Evolutionary conservation across 1,140 invertebrate genomes (phyloP).

Genomic region (Ceratosolen fusciceps): DNA sequence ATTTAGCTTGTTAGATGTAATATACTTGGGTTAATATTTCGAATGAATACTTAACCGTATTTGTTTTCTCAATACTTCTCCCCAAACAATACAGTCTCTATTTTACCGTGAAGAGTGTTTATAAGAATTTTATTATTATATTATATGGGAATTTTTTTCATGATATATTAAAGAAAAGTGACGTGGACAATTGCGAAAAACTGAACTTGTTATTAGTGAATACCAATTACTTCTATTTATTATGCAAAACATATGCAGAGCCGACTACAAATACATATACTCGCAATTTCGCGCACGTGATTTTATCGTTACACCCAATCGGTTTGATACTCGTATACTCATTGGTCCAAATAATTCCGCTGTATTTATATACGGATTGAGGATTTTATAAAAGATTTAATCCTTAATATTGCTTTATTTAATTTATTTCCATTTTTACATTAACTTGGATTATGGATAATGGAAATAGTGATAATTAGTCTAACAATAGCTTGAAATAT

Average conservation of each 20-base stretch:
- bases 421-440: no score
- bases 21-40: background rate
- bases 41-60: background rate
- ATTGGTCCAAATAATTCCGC: constrained; percentile 25
- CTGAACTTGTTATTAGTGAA: constrained; percentile 34
- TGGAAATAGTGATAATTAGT: no score
- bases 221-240: constrained; percentile 48
- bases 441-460: no score
- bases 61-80: background rate
- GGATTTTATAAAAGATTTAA: background rate
- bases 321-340: constrained; percentile 1
- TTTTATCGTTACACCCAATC: constrained; percentile 35
- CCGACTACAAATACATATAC: constrained; percentile 17
- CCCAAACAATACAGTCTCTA: no score
- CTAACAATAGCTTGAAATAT: no score
- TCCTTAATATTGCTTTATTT: background rate
- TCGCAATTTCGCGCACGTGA: constrained; percentile 6
- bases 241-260: constrained; percentile 44
- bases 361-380: background rate
- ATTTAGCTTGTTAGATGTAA: background rate
- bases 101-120: constrained; percentile 2
- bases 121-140: constrained; percentile 10
- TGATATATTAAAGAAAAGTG: constrained; percentile 23
- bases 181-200: constrained; percentile 22
- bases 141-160: background rate